Evolutionary conservation across 2,113 vertebrate genomes (phyloP), one percentile per base, ranked within the genome.

Genomic region (Dendropsophus ebraccatus): DNA sequence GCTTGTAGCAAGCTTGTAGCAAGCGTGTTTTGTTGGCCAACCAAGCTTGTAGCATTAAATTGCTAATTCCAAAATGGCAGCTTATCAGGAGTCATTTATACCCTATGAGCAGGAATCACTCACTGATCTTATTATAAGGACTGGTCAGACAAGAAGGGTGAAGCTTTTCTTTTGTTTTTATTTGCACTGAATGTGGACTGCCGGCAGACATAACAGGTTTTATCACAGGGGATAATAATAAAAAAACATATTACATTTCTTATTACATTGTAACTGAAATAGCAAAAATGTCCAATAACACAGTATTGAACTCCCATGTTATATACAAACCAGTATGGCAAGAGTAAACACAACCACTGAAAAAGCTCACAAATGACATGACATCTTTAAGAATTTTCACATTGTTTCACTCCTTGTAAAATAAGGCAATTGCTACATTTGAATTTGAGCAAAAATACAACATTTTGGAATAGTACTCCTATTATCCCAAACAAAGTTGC

Each of bases 261-360:
- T 65, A 81, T 81, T 81, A 82, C 81, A 82, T 70, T 82, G 81
- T 69, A 82, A 82, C 65, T 70, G 65, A 69, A 28, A 82, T 69
- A 82, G 80, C 45, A 82, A 28, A 70, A 52, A 45, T 52, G 65
- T 52, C 81, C 81, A 82, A 69, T 82, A 70, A 69, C 65, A 69
- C 28, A 70, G 65, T 70, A 82, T 52, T 82, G 81, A 70, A 82
- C 81, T 23, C 60, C 62, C 25, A 50, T 82, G 81, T 70, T 82
- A 81, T 62, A 45, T 62, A 81, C 78, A 70, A 70, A 70, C 79
- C 45, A 47, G 23, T 30, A 81, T 67, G 67, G n/a, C 60, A 67
- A 79, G 23, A 81, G 37, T 32, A 81, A 56, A 78, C 76, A 81
- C 56, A 65, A 65, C 23, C 30, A 81, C 35, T 19, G 56, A 65